These are phyloP conservation scores for Choristoneura rosaceana DNA, from an alignment of 2,888 invertebrate species.

Conservation along the genomic window DNA sequence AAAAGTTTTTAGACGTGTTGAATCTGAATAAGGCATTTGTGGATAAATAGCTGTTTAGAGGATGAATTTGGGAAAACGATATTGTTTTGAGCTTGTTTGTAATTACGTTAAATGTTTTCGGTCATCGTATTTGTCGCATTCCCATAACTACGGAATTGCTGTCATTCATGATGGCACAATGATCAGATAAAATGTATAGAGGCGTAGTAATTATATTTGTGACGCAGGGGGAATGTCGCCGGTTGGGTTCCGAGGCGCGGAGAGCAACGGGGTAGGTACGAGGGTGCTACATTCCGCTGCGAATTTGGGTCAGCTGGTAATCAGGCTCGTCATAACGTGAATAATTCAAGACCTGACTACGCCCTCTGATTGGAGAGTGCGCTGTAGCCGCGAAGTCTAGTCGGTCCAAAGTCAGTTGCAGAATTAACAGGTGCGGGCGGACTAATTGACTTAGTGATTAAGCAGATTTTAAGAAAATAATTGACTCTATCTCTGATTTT, in stretches of 20 bases:
- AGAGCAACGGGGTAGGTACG: slow-evolving; percentile 43
- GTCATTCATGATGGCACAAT: not conserved
- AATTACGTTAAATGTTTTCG: slow-evolving; percentile 7
- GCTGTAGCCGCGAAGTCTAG: slow-evolving; percentile 32
- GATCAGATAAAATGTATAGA: slow-evolving; percentile 37
- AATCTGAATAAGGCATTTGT: slow-evolving; percentile 38
- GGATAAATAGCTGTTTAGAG: slow-evolving; percentile 13
- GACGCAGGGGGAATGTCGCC: slow-evolving; percentile 35
- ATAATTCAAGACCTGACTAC: slow-evolving; percentile 59
- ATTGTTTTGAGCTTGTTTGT: not conserved
- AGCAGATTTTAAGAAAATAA: slow-evolving; percentile 4
- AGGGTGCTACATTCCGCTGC: slow-evolving; percentile 54
- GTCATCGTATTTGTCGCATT: not conserved
- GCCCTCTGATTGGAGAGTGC: slow-evolving; percentile 58
- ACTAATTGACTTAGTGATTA: not conserved
- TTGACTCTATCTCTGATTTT: not conserved
- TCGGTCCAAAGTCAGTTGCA: no score
- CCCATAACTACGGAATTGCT: slow-evolving; percentile 1
- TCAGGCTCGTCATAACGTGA: slow-evolving; percentile 68
- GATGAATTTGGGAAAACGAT: not conserved
- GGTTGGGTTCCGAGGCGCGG: slow-evolving; percentile 13
- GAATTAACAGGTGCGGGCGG: slow-evolving; percentile 14
- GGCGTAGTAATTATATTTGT: slow-evolving; percentile 34
- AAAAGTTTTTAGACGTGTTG: slow-evolving; percentile 39
- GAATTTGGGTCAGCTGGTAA: slow-evolving; percentile 68